Evolutionary conservation across 2,888 invertebrate genomes (phyloP).

Genomic region (Hypsopygia costalis): DNA sequence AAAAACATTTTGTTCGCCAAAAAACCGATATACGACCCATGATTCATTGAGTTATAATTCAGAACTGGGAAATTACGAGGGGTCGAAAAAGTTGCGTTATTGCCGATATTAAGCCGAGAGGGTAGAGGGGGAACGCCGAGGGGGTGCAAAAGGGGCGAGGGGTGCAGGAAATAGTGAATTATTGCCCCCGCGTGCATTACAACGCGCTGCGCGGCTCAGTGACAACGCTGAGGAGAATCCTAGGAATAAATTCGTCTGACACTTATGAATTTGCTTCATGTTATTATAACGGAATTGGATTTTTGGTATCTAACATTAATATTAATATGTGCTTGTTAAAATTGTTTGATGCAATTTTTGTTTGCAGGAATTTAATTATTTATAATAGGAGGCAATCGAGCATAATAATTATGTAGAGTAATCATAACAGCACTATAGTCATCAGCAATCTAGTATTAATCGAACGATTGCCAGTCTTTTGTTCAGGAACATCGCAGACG

Average conservation of each 20-base stretch:
- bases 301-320: no score
- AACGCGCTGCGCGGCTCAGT: constrained; percentile 25
- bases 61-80: constrained; percentile 48
- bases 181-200: constrained; percentile 43
- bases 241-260: constrained; percentile 5
- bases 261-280: not conserved
- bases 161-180: constrained; percentile 50
- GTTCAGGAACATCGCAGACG: no score
- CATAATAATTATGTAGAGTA: no score
- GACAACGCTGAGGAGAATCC: constrained; percentile 19
- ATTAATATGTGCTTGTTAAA: no score
- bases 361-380: no score
- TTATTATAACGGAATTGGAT: not conserved
- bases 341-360: no score
- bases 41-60: constrained; percentile 64
- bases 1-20: constrained; percentile 29
- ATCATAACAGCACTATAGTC: no score
- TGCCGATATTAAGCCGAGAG: constrained; percentile 57
- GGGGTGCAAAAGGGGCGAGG: constrained; percentile 16
- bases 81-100: constrained; percentile 54
- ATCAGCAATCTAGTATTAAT: no score
- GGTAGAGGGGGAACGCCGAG: constrained; percentile 16
- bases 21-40: constrained; percentile 40
- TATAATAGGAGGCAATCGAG: no score
- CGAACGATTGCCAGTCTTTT: no score